Conservation (phyloP, 2,113 vertebrate species). For the Callipepla squamata region DNA sequence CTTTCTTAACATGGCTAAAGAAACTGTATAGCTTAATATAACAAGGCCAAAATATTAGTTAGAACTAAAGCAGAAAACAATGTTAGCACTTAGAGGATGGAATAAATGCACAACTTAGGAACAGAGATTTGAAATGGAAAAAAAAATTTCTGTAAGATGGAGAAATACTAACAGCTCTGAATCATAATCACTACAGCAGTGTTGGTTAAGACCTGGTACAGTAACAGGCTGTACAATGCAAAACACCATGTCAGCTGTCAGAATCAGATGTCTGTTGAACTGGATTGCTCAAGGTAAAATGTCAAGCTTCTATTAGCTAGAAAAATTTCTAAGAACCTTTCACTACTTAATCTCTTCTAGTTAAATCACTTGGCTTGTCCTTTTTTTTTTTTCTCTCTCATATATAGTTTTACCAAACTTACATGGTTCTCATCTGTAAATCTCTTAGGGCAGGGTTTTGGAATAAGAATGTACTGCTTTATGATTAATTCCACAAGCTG, state of each 20-base stretch:
- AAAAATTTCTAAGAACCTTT: background rate
- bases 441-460: background rate
- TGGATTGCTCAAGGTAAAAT: background rate
- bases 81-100: background rate
- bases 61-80: conserved; percentile 3
- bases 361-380: background rate
- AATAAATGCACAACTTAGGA: background rate
- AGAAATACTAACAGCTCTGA: background rate
- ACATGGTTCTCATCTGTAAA: background rate
- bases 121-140: background rate
- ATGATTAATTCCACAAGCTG: background rate
- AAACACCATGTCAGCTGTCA: background rate
- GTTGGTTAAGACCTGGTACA: background rate
- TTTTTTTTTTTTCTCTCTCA: background rate
- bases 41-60: background rate
- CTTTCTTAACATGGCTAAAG: background rate
- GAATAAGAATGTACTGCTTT: background rate
- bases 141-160: background rate
- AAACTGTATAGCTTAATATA: background rate
- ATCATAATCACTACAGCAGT: background rate
- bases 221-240: background rate
- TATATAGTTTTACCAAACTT: background rate
- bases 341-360: background rate
- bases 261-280: background rate
- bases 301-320: background rate